Evolutionary conservation across 2,797 vertebrate species (phyloP).

Genomic region (Urophycis tenuis): DNA sequence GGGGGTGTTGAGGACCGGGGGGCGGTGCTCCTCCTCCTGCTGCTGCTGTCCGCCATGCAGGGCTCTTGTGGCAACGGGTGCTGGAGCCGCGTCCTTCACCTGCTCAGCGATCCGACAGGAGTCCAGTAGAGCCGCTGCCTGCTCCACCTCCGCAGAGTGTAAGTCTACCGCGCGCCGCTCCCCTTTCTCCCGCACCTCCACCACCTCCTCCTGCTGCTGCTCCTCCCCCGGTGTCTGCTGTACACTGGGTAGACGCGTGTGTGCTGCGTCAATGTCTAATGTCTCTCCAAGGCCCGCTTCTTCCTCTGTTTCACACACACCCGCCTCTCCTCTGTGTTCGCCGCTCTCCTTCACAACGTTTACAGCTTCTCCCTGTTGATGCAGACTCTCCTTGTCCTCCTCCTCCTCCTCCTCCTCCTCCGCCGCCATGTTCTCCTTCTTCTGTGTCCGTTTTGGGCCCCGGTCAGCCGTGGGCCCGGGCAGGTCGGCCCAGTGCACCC

Average conservation of each 20-base stretch:
- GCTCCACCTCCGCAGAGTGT: conserved; percentile 47
- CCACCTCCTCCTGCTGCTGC: conserved; percentile 6
- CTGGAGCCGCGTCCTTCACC: not conserved
- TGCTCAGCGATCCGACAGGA: conserved; percentile 41
- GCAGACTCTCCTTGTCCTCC: not conserved
- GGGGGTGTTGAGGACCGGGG: not conserved
- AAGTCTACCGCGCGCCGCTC: not conserved
- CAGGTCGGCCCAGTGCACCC: conserved; percentile 64
- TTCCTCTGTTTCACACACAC: not conserved
- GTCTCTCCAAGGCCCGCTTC: not conserved
- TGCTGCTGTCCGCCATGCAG: not conserved
- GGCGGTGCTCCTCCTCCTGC: not conserved
- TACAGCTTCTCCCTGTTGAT: not conserved
- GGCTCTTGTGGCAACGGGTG: not conserved
- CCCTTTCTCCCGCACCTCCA: too few species aligned
- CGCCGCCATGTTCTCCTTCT: not conserved
- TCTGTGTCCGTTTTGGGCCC: conserved; percentile 1
- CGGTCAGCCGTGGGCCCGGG: conserved; percentile 27
- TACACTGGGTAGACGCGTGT: not conserved
- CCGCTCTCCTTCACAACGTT: not conserved
- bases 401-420: not conserved
- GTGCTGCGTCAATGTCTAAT: not conserved
- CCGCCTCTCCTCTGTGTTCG: not conserved
- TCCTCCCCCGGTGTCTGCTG: not conserved
- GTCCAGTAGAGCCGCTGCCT: conserved; percentile 35